Percentiles rank a stretch among this genome's conserved stretches.
Evolutionary conservation across 2,797 vertebrate species (phyloP).

Genomic region (Malacoraja senta): DNA sequence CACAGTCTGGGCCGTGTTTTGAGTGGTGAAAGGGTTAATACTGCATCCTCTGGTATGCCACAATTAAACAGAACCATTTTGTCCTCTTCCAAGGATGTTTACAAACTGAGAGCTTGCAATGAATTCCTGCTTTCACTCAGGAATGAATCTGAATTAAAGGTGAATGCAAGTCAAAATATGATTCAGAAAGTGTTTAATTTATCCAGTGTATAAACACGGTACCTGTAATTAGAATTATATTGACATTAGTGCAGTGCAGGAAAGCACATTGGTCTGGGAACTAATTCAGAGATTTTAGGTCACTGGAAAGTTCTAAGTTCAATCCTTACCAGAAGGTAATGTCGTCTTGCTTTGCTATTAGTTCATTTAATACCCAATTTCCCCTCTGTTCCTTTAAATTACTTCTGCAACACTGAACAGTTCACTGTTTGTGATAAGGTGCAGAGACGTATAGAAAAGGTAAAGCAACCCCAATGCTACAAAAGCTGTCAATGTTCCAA

Average conservation of each 20-base stretch:
- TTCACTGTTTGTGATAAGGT: neutral
- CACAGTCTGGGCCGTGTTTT: neutral
- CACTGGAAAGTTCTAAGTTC: neutral
- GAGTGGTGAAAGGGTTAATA: constrained; percentile 1
- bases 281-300: constrained; percentile 14
- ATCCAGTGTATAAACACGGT: neutral
- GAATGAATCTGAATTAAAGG: neutral
- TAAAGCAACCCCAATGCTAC: neutral
- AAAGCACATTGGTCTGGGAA: neutral
- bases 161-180: neutral
- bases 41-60: neutral
- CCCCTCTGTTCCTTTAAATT: neutral
- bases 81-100: neutral
- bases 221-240: neutral
- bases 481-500: neutral
- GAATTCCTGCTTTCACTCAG: constrained; percentile 33
- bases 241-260: neutral
- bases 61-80: constrained; percentile 26
- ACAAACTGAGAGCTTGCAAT: constrained; percentile 20
- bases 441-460: neutral
- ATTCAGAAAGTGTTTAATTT: constrained; percentile 28
- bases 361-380: neutral
- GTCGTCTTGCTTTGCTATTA: neutral
- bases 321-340: neutral
- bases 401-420: neutral